Conservation (phyloP, 2,797 vertebrate species). For the Lerista edwardsae region DNA sequence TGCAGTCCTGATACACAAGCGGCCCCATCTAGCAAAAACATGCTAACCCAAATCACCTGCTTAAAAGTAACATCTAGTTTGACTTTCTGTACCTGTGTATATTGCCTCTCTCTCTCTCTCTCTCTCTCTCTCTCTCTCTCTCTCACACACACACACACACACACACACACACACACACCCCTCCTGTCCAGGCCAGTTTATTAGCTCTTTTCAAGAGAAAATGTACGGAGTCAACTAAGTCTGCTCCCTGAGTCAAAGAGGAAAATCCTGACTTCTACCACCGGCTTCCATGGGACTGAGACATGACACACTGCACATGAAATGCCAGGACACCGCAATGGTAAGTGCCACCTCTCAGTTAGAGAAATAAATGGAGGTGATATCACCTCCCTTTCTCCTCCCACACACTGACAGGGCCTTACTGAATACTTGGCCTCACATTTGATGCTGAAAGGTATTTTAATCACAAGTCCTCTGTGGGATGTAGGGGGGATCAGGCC, state of each 20-base stretch:
- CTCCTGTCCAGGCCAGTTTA: not conserved
- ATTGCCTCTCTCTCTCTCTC: too few relatives aligned
- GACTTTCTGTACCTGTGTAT: too few relatives aligned
- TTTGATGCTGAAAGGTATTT: not conserved
- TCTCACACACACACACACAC: not conserved
- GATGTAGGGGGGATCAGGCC: not conserved
- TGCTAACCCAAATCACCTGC: too few relatives aligned
- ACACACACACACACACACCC: not conserved
- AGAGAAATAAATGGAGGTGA: slow-evolving; percentile 3
- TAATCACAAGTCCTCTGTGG: slow-evolving; percentile 1
- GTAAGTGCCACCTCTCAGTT: not conserved
- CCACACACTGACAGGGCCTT: not conserved
- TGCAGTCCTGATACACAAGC: too few relatives aligned
- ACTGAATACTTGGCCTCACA: not conserved
- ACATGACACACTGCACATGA: not conserved
- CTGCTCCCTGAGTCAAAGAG: not conserved
- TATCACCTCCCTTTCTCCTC: slow-evolving; percentile 1
- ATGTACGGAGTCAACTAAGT: not conserved
- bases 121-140: too few relatives aligned
- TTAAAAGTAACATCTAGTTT: too few relatives aligned
- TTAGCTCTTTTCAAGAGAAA: not conserved
- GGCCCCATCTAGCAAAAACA: too few relatives aligned
- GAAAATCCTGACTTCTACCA: not conserved
- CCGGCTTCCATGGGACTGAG: not conserved
- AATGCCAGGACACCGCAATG: not conserved